These are phyloP conservation scores for Crenichthys baileyi DNA, from an alignment of 2,797 vertebrate species.

Conservation along the genomic window DNA sequence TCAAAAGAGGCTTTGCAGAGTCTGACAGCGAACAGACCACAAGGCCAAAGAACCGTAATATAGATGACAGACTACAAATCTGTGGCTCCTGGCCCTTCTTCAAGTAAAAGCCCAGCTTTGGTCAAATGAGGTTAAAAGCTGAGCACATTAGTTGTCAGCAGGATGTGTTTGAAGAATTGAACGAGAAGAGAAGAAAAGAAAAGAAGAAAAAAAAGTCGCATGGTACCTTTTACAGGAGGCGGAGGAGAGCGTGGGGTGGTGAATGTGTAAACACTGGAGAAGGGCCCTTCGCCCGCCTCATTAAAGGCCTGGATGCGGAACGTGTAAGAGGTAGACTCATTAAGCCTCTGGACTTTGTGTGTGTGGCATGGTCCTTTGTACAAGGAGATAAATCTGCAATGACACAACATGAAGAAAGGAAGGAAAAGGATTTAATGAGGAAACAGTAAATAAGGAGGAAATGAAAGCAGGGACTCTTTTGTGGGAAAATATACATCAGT, in stretches of 20 bases:
- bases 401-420: slow-evolving; percentile 37
- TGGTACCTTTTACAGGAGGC: slow-evolving; percentile 91
- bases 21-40: slow-evolving; percentile 29
- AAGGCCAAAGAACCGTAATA: slow-evolving; percentile 19
- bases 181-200: neutral
- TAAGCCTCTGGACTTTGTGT: slow-evolving; percentile 98
- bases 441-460: slow-evolving; percentile 41
- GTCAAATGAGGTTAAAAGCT: slow-evolving; percentile 51
- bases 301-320: slow-evolving; percentile 99
- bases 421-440: slow-evolving; percentile 52
- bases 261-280: slow-evolving; percentile 94
- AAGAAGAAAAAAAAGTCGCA: neutral
- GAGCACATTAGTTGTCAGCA: slow-evolving; percentile 28
- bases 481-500: neutral
- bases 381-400: slow-evolving; percentile 90
- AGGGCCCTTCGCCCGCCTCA: slow-evolving; percentile 96
- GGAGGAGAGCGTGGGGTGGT: slow-evolving; percentile 94
- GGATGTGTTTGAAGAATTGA: slow-evolving; percentile 22
- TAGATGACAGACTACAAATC: slow-evolving; percentile 38
- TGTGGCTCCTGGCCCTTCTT: slow-evolving; percentile 30
- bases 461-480: neutral
- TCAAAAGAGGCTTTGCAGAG: slow-evolving; percentile 51
- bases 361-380: slow-evolving; percentile 98
- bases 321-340: slow-evolving; percentile 94
- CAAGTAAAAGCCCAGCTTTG: slow-evolving; percentile 34